Percentiles rank a stretch among this genome's conserved stretches.
phyloP scores from a whole-genome alignment of 2,888 invertebrate species.

The Dichetophora obliterata region DNA sequence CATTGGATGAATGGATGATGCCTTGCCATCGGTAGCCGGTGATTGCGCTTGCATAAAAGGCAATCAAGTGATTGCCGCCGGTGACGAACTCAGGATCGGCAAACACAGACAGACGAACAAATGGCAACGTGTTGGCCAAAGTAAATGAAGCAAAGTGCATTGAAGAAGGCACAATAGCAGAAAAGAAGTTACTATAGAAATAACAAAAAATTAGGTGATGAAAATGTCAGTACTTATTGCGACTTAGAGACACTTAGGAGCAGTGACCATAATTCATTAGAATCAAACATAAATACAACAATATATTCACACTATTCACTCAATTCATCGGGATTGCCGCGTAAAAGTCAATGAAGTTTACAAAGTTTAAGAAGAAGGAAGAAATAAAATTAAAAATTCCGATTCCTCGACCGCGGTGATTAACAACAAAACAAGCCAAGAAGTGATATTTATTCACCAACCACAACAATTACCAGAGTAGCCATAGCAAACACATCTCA shows the following conservation, averaged over 20 bases:
- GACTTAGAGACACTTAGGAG: background rate
- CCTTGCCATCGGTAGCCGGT: background rate
- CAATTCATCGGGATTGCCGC: background rate
- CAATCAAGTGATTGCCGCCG: constrained; percentile 53
- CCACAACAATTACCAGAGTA: constrained; percentile 4
- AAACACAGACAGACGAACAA: background rate
- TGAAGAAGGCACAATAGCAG: background rate
- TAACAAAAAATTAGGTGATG: background rate
- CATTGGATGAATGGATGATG: constrained; percentile 9
- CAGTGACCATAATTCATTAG: no score
- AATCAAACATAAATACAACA: background rate
- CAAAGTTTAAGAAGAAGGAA: background rate
- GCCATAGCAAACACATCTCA: background rate
- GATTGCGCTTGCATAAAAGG: constrained; percentile 38
- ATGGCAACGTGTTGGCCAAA: background rate
- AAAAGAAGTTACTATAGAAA: background rate
- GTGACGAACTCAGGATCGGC: constrained; percentile 41
- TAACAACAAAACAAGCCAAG: background rate
- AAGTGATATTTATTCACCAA: background rate
- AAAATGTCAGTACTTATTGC: background rate
- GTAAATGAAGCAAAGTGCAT: background rate
- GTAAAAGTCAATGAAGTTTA: background rate
- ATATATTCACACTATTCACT: background rate
- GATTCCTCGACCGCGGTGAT: background rate
- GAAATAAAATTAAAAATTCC: no score